Conservation (phyloP, 2,797 vertebrate species). For the Leptatherina wallacei region DNA sequence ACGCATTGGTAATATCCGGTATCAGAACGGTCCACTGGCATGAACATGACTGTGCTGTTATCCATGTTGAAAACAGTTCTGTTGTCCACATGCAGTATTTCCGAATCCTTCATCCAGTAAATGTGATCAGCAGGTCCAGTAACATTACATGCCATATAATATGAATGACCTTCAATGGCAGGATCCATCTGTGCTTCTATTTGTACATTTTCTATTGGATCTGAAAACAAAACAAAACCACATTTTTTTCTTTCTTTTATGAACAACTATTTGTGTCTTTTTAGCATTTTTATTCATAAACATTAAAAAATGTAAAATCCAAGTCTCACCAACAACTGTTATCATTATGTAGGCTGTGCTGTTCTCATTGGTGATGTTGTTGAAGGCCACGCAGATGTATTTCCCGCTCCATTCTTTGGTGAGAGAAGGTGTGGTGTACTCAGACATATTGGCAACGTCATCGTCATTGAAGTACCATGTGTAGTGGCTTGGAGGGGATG, state of each 20-base stretch:
- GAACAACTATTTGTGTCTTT: no score
- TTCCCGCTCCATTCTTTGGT: slow-evolving; percentile 30
- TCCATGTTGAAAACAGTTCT: slow-evolving; percentile 14
- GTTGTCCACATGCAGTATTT: slow-evolving; percentile 20
- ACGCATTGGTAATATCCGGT: slow-evolving; percentile 63
- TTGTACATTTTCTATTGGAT: slow-evolving; percentile 28
- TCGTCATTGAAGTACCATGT: slow-evolving; percentile 54
- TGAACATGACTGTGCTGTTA: slow-evolving; percentile 62
- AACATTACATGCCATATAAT: slow-evolving; percentile 59
- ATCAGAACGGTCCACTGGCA: slow-evolving; percentile 29
- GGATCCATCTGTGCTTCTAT: slow-evolving; percentile 11
- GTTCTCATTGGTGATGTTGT: slow-evolving; percentile 61
- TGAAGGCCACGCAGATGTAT: slow-evolving; percentile 69
- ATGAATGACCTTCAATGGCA: slow-evolving; percentile 42
- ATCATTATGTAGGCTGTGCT: slow-evolving; percentile 40
- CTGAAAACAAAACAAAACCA: slow-evolving; percentile 47
- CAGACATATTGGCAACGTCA: slow-evolving; percentile 31
- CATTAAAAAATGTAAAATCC: not conserved
- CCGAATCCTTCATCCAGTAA: slow-evolving; percentile 66
- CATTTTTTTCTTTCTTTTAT: not conserved
- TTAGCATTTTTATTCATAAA: no score
- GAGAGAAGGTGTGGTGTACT: slow-evolving; percentile 45
- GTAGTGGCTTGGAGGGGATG: slow-evolving; percentile 60
- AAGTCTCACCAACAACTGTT: slow-evolving; percentile 60
- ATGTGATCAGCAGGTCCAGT: slow-evolving; percentile 48